Evolutionary conservation across 1,140 invertebrate genomes (phyloP).

Genomic region (Hylaeus anthracinus): DNA sequence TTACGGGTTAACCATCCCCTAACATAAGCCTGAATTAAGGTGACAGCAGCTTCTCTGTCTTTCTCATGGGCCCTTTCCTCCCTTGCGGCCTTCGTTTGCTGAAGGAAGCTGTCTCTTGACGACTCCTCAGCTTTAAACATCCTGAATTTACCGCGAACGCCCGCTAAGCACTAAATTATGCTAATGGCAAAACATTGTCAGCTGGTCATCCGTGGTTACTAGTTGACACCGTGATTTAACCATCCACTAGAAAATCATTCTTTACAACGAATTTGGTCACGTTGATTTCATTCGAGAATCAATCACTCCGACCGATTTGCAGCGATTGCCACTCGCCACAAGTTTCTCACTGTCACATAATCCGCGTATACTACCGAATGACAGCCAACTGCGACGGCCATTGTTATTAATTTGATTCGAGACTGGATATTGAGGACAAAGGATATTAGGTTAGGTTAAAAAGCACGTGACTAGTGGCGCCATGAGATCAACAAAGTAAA

Average conservation of each 20-base stretch:
- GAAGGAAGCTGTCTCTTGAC: constrained; percentile 86
- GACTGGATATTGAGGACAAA: constrained; percentile 50
- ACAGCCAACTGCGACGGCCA: constrained; percentile 68
- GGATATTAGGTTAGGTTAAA: constrained; percentile 55
- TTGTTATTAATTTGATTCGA: constrained; percentile 66
- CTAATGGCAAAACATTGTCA: constrained; percentile 69
- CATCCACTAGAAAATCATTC: constrained; percentile 45
- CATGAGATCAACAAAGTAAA: constrained; percentile 24
- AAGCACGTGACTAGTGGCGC: constrained; percentile 49
- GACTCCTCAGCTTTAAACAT: constrained; percentile 85
- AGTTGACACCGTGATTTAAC: constrained; percentile 45
- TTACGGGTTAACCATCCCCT: constrained; percentile 87
- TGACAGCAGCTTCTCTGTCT: constrained; percentile 86
- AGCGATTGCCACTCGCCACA: constrained; percentile 40
- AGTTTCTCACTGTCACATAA: constrained; percentile 57
- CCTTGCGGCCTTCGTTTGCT: constrained; percentile 92
- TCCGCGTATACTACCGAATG: constrained; percentile 46
- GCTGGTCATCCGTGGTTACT: constrained; percentile 57
- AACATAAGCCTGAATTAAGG: constrained; percentile 86
- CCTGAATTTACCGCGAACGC: constrained; percentile 49
- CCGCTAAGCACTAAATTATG: constrained; percentile 51
- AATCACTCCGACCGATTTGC: constrained; percentile 29
- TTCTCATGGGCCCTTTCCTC: constrained; percentile 92
- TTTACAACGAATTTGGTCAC: constrained; percentile 6
- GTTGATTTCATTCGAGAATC: constrained; percentile 23